A percentile compares a stretch with the other conserved stretches of the same genome.
Evolutionary conservation across 2,113 vertebrate species (phyloP).

Genomic region (Nerophis lumbriciformis): DNA sequence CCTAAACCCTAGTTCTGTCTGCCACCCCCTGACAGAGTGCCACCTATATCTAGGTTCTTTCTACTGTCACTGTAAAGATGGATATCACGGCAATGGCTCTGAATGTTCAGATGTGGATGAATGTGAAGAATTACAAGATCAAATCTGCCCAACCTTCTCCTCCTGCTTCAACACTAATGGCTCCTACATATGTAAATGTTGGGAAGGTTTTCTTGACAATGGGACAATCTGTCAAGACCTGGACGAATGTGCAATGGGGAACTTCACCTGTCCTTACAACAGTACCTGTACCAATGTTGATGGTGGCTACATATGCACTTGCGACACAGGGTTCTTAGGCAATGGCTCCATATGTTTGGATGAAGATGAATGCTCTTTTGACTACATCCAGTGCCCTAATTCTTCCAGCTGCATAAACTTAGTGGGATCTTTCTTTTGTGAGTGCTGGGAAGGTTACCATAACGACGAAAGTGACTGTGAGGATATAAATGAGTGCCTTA

Average conservation of each 20-base stretch:
- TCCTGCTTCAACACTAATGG: constrained; percentile 70
- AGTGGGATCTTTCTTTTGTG: constrained; percentile 64
- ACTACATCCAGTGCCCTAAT: constrained; percentile 50
- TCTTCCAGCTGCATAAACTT: constrained; percentile 69
- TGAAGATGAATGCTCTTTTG: constrained; percentile 68
- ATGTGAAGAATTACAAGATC: constrained; percentile 41
- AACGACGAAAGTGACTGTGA: constrained; percentile 58
- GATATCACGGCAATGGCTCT: constrained; percentile 69
- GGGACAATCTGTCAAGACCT: constrained; percentile 66
- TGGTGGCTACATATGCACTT: constrained; percentile 69
- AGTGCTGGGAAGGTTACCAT: constrained; percentile 69
- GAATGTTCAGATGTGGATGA: constrained; percentile 72
- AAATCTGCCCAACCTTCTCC: constrained; percentile 61
- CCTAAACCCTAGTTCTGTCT: constrained; percentile 44
- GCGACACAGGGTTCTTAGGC: constrained; percentile 61
- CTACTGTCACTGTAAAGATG: constrained; percentile 67
- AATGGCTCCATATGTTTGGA: constrained; percentile 70
- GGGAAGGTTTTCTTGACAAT: constrained; percentile 67
- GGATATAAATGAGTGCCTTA: constrained; percentile 71
- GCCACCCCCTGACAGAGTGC: constrained; percentile 64
- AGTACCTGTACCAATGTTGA: constrained; percentile 66
- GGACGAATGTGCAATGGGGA: constrained; percentile 65
- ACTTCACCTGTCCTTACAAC: constrained; percentile 63
- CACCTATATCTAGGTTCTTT: constrained; percentile 56
- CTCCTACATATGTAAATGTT: constrained; percentile 70